Conservation (phyloP, 2,113 vertebrate genomes). For the Conger conger region DNA sequence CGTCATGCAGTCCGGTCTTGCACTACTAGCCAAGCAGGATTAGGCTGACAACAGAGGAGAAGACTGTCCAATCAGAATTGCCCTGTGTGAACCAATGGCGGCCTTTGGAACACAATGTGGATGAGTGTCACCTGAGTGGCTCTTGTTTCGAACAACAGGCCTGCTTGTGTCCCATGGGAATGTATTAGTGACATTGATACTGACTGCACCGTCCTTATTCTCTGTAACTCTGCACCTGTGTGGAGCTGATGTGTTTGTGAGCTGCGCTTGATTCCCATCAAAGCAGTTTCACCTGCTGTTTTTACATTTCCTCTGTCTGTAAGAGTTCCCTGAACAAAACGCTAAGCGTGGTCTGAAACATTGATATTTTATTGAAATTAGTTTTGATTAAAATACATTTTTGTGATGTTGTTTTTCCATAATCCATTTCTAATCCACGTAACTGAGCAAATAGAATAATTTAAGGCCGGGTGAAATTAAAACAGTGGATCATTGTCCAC, state of each 20-base stretch:
- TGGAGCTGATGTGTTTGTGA: neutral
- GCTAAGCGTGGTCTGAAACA: too few species aligned
- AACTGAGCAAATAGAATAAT: too few species aligned
- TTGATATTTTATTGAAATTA: neutral
- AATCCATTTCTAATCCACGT: too few species aligned
- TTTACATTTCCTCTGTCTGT: too few species aligned
- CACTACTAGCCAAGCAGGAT: neutral
- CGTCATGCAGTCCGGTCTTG: neutral
- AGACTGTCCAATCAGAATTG: slow-evolving; percentile 2
- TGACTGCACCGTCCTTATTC: neutral
- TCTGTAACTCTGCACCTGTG: neutral
- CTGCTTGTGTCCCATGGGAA: neutral
- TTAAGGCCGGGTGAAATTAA: too few species aligned
- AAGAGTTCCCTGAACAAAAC: too few species aligned
- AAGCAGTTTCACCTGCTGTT: too few species aligned
- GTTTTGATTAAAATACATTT: neutral
- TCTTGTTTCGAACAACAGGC: neutral
- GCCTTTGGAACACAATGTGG: neutral
- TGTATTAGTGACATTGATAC: neutral
- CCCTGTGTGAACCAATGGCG: slow-evolving; percentile 10
- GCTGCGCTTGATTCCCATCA: neutral
- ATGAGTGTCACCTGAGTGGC: neutral
- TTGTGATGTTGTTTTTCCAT: too few species aligned
- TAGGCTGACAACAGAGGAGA: neutral
- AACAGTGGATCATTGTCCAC: too few species aligned